A percentile compares a stretch with the other conserved stretches of the same genome.
These are phyloP conservation scores for Pomacea canaliculata DNA, from an alignment of 2,888 invertebrate species.

Conservation along the genomic window DNA sequence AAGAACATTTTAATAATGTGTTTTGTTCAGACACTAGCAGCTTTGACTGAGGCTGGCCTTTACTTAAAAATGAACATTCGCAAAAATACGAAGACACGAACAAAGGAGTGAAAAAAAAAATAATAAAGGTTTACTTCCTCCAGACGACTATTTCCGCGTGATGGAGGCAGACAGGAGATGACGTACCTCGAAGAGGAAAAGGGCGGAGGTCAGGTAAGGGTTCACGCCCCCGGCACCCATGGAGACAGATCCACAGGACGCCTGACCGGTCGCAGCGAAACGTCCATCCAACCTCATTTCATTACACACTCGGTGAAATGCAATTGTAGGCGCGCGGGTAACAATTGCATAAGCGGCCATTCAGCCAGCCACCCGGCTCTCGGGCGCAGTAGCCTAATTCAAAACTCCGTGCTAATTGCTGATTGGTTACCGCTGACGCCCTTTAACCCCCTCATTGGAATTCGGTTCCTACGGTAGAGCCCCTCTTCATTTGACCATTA, in stretches of 20 bases:
- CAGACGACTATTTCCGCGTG: conserved; percentile 1
- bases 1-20: too few species aligned
- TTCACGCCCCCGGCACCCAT: too few species aligned
- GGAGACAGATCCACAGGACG: too few species aligned
- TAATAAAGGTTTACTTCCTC: conserved; percentile 2
- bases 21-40: too few species aligned
- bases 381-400: conserved; percentile 20
- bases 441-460: conserved; percentile 34
- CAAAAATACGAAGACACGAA: neutral
- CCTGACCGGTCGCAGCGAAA: neutral
- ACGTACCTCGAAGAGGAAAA: too few species aligned
- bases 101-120: conserved; percentile 1
- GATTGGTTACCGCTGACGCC: conserved; percentile 35
- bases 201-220: too few species aligned
- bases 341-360: conserved; percentile 35
- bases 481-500: conserved; percentile 35
- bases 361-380: conserved; percentile 17
- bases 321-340: conserved; percentile 29
- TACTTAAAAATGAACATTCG: too few species aligned
- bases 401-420: conserved; percentile 33
- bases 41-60: too few species aligned
- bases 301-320: conserved; percentile 26
- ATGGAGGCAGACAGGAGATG: too few species aligned
- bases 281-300: conserved; percentile 4
- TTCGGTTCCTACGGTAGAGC: conserved; percentile 19